Percentiles rank a stretch among this genome's conserved stretches.
Evolutionary conservation across 2,888 invertebrate species (phyloP).

Genomic region (Rhaphigaster nebulosa): DNA sequence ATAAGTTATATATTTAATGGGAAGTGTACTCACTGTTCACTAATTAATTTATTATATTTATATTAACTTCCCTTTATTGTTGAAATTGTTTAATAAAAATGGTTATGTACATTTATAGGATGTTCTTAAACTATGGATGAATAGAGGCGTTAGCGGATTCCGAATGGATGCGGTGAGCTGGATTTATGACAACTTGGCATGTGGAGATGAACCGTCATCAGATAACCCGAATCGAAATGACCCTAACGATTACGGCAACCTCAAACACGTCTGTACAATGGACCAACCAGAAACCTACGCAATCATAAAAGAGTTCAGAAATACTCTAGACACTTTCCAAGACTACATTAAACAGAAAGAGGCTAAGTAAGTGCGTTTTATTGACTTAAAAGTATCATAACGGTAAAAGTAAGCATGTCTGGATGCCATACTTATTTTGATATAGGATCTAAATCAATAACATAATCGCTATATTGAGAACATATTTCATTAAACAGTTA

Average conservation of each 20-base stretch:
- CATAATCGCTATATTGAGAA: no score
- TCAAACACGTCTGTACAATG: constrained; percentile 75
- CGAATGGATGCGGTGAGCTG: constrained; percentile 73
- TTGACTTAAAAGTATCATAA: no score
- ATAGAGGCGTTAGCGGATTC: constrained; percentile 82
- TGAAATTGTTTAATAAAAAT: background rate
- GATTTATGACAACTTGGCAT: constrained; percentile 66
- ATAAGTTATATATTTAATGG: no score
- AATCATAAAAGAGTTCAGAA: constrained; percentile 73
- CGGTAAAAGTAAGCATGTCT: no score
- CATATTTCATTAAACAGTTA: no score
- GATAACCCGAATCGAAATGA: constrained; percentile 64
- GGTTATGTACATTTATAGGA: constrained; percentile 67
- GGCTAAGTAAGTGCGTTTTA: background rate
- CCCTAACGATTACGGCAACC: constrained; percentile 73
- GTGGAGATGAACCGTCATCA: constrained; percentile 68
- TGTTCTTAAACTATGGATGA: constrained; percentile 80
- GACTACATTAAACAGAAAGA: constrained; percentile 52
- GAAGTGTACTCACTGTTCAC: no score
- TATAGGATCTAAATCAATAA: no score
- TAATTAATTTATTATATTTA: no score
- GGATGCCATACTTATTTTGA: no score
- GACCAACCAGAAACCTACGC: constrained; percentile 74
- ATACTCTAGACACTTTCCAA: constrained; percentile 74
- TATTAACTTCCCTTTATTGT: no score